Evolutionary conservation across 2,888 invertebrate genomes (phyloP).

Genomic region (Pelosia muscerda): DNA sequence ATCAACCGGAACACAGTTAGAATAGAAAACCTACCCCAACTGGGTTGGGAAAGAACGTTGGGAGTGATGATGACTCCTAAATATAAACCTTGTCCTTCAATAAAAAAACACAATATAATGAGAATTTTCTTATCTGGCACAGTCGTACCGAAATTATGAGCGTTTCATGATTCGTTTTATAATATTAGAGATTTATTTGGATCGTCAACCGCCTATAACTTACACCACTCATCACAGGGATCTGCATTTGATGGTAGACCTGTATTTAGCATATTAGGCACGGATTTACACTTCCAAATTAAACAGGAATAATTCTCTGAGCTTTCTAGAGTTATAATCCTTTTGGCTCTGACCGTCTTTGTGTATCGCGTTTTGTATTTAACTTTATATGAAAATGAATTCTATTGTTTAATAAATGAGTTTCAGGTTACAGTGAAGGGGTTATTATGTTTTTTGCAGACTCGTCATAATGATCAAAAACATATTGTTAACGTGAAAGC

Average conservation of each 20-base stretch:
- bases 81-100: background rate
- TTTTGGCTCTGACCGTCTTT: conserved; percentile 20
- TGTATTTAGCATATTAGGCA: conserved; percentile 77
- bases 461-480: background rate
- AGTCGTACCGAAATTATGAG: too few relatives aligned
- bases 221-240: conserved; percentile 50
- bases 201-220: conserved; percentile 31
- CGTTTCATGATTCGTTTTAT: too few relatives aligned
- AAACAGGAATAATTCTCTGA: conserved; percentile 63
- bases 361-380: conserved; percentile 3
- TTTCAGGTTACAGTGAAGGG: conserved; percentile 2
- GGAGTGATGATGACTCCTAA: too few relatives aligned
- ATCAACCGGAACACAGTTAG: too few relatives aligned
- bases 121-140: background rate
- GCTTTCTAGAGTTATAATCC: conserved; percentile 51
- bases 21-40: too few relatives aligned
- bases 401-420: background rate
- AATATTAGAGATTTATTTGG: background rate
- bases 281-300: conserved; percentile 69
- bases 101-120: background rate
- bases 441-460: background rate
- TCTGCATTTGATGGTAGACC: conserved; percentile 76
- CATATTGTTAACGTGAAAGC: background rate
- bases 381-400: conserved; percentile 9
- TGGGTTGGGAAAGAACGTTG: too few relatives aligned